A percentile compares a stretch with the other conserved stretches of the same genome.
phyloP scores from a whole-genome alignment of 2,888 invertebrate species.

The Drosophila prostipennis region DNA sequence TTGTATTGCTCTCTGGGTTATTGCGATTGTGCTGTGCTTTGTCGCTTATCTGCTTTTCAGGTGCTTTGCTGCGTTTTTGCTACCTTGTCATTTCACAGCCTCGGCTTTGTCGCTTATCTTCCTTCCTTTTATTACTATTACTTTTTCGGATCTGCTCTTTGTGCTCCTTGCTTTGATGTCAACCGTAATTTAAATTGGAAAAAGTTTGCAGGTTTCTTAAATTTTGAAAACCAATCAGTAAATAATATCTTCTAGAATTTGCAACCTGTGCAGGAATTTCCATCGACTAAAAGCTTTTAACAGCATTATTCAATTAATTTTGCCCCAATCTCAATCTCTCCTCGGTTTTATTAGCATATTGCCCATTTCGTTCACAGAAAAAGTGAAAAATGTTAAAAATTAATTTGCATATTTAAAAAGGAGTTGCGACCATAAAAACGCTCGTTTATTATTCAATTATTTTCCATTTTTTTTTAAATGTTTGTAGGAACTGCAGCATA shows the following conservation, averaged over 20 bases:
- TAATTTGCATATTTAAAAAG: constrained; percentile 34
- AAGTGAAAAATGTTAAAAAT: constrained; percentile 8
- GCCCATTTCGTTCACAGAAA: constrained; percentile 7
- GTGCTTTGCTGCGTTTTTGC: constrained; percentile 12
- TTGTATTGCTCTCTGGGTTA: constrained; percentile 50
- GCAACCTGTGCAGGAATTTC: background rate
- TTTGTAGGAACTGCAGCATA: constrained; percentile 4
- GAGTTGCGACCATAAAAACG: constrained; percentile 19
- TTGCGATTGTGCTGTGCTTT: constrained; percentile 13
- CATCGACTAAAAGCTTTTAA: background rate
- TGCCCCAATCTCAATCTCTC: background rate
- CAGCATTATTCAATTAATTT: constrained; percentile 10
- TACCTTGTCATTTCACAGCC: constrained; percentile 12
- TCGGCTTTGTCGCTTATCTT: constrained; percentile 24
- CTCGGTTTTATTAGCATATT: constrained; percentile 3
- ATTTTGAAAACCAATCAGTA: background rate
- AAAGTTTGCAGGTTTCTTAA: background rate
- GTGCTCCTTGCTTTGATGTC: constrained; percentile 15
- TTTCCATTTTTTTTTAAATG: background rate
- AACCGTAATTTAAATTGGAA: background rate
- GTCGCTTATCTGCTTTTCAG: constrained; percentile 24
- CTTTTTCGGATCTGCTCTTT: background rate
- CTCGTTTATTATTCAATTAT: constrained; percentile 22
- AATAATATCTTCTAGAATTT: background rate
- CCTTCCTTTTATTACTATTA: constrained; percentile 20